Percentiles rank a stretch among this genome's conserved stretches.
Evolutionary conservation across 2,113 vertebrate genomes (phyloP).

Genomic region (Coptodon rendalli): DNA sequence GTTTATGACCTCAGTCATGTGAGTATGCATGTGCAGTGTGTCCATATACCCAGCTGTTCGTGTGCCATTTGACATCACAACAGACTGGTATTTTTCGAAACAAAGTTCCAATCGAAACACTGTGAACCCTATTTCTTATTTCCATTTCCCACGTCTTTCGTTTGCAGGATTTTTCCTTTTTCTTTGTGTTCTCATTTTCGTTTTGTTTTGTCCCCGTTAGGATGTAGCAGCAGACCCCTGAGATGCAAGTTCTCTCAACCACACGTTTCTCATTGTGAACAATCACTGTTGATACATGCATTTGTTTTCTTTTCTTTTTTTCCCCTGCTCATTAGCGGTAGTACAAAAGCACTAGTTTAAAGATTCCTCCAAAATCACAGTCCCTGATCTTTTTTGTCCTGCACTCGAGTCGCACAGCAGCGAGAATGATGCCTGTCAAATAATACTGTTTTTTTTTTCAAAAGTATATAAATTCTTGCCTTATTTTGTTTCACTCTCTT

Average conservation of each 20-base stretch:
- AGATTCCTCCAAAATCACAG: constrained; percentile 42
- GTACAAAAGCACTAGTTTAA: constrained; percentile 45
- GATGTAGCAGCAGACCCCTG: constrained; percentile 58
- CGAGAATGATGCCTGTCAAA: constrained; percentile 32
- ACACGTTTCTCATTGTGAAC: constrained; percentile 36
- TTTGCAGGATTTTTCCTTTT: constrained; percentile 60
- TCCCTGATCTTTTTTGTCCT: constrained; percentile 44
- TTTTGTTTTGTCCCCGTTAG: constrained; percentile 45
- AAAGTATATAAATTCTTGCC: background rate
- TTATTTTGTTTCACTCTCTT: constrained; percentile 32
- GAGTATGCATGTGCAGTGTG: constrained; percentile 68
- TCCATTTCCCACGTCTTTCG: constrained; percentile 52
- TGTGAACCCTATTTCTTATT: constrained; percentile 11
- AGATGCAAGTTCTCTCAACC: constrained; percentile 46
- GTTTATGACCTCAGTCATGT: constrained; percentile 57
- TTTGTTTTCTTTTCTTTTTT: constrained; percentile 5
- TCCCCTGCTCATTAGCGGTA: background rate
- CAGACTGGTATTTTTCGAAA: constrained; percentile 19
- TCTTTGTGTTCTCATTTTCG: constrained; percentile 14
- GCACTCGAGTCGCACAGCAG: constrained; percentile 35
- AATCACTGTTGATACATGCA: constrained; percentile 9
- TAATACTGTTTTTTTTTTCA: background rate
- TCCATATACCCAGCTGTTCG: constrained; percentile 39
- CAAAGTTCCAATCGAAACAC: background rate
- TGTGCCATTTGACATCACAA: constrained; percentile 38